Evolutionary conservation across 2,797 vertebrate genomes (phyloP), one percentile per base, ranked within the genome.

Genomic region (Parauchenoglanis ngamensis): DNA sequence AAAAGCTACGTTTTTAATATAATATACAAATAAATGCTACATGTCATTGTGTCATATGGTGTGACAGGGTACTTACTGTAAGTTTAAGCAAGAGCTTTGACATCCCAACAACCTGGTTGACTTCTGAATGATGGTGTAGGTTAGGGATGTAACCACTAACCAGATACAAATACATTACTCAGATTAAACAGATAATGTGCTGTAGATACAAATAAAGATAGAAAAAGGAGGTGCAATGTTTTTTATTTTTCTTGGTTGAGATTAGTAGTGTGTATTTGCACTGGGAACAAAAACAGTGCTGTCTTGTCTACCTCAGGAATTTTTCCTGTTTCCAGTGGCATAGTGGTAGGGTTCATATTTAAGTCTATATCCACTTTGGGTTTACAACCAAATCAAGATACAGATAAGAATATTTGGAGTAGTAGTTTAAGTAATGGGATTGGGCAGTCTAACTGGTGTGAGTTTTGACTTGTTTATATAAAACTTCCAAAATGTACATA

Each of bases 131-230:
- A 46, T 46, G 78, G 35, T 44, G 35, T 81, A 57, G 21, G 17
- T 56, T 78, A 57, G 52, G 28, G 28, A 57, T 78, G 52, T 78
- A 78, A 57, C 28, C 54, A 57, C 31, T 78, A 78, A 57, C 28
- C 54, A 57, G 31, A 25, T 35, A 35, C 11, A 59, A 31, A 35
- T 35, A 68, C 4, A 31, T 17, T 31, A 35, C 7, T 72, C 17
- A 72, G 17, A 72, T 44, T 72, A 15, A 44, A 70, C 35, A 40
- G 19, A 72, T 7, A 23, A 44, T 19, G 35, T 21, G 17, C 21
- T 72, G 5, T 19, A 40, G 67, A 21, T 70, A 17, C 31, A 40
- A 35, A 70, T 70, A 8, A 70, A 70, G 17, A 40, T 40, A 52
- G 40, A n/a, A 75, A 75, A 23, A 77, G 73, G n/a, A 77, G 73